Evolutionary conservation across 1,140 invertebrate species (phyloP).

Genomic region (Diorhabda sublineata): DNA sequence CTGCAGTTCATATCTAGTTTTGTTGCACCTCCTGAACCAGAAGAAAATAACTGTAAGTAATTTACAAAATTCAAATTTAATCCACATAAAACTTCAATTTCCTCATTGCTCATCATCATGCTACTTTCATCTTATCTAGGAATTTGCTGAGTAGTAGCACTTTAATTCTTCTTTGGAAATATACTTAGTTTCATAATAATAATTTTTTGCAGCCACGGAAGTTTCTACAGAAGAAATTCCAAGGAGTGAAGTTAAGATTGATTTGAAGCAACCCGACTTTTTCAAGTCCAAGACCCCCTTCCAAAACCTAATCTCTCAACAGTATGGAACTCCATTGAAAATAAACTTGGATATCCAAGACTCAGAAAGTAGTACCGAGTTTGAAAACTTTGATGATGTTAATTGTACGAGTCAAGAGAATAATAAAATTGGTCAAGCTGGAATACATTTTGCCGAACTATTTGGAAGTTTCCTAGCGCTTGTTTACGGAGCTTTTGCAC

Average conservation of each 20-base stretch:
- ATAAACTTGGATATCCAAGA: conserved; percentile 10
- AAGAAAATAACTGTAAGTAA: neutral
- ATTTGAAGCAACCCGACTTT: neutral
- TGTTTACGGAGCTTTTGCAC: conserved; percentile 29
- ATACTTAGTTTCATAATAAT: no score
- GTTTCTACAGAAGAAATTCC: neutral
- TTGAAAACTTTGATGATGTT: neutral
- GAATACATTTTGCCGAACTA: conserved; percentile 29
- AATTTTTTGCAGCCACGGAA: neutral
- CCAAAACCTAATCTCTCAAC: neutral
- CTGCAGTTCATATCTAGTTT: conserved; percentile 9
- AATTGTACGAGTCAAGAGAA: neutral
- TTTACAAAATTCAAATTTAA: no score
- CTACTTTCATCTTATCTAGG: no score
- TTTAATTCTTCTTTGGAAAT: no score
- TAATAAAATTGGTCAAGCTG: conserved; percentile 19
- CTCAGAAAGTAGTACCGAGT: neutral
- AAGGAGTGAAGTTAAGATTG: neutral
- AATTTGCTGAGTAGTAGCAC: no score
- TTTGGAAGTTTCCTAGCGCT: conserved; percentile 28
- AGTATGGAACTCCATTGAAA: conserved; percentile 6
- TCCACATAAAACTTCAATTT: no score
- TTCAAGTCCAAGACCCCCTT: no score
- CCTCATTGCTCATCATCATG: no score
- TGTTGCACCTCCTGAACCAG: neutral